Evolutionary conservation across 2,888 invertebrate species (phyloP), one percentile per base, ranked within the genome.

Genomic region (Metopia argyrocephala): DNA sequence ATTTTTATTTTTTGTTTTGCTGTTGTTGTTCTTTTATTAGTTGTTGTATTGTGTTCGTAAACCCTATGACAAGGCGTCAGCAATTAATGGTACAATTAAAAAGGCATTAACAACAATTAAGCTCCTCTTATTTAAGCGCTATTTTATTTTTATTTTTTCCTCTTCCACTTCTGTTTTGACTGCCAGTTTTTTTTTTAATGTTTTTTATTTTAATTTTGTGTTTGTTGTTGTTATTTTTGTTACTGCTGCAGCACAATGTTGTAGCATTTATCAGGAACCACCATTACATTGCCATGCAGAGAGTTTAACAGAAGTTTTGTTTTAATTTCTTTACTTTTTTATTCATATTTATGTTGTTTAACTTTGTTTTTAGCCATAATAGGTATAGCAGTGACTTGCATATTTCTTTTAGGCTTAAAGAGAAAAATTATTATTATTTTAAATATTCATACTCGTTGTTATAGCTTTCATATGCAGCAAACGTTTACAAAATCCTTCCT

Each of bases 1-100:
- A 23, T 50, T 18, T 66, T 18, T 45, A 9, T 18, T 52, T 27
- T 12, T 76, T 31, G 31, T 25, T 15, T 59, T 23, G 12, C 25
- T 69, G 15, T 57, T 28, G 48, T 45, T 20, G 23, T 28, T 56
- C n/a, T 9, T 28, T 6, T 27, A 56, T n/a, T 21, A n/a, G 6
- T 45, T 23, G 31, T 31, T 31, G 31, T 31, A 31, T 31, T 31
- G 31, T 31, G 12, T 31, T 18, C 69, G 54, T 66, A 75, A 79
- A 82, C 69, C 59, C 69, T 62, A 76, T 73, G 78, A 78, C 76
- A 78, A 78, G 75, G 70, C 88, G 85, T 85, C 87, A 86, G 84
- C 87, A 87, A 87, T 88, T 88, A 88, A 87, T 87, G 87, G 85
- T 85, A 86, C 88, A 88, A 88, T 88, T 88, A 88, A 88, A 88